Evolutionary conservation across 2,113 vertebrate genomes (phyloP).

Genomic region (Tylochromis polylepis): DNA sequence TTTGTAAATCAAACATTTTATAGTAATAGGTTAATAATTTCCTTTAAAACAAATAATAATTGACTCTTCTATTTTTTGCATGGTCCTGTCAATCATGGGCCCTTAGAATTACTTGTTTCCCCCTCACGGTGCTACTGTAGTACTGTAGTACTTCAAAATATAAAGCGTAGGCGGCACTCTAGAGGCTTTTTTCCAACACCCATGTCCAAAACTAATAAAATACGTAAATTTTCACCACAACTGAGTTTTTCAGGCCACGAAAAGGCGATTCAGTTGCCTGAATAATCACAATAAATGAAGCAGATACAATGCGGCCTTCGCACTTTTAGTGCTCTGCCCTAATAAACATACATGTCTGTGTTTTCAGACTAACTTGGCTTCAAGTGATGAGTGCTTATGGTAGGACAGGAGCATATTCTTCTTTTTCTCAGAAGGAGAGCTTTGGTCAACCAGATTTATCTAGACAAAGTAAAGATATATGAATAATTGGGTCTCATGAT

Average conservation of each 20-base stretch:
- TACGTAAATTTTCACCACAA: not conserved
- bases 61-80: not conserved
- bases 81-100: not conserved
- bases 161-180: too few species aligned
- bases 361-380: not conserved
- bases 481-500: not conserved
- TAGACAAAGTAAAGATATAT: not conserved
- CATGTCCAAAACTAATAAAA: not conserved
- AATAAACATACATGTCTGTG: not conserved
- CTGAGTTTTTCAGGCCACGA: not conserved
- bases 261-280: not conserved
- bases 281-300: not conserved
- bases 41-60: not conserved
- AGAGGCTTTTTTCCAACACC: not conserved
- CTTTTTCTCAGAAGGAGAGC: not conserved
- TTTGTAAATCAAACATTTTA: not conserved
- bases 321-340: not conserved
- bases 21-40: not conserved
- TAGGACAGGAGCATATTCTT: not conserved
- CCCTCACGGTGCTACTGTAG: not conserved
- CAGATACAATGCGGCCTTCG: not conserved
- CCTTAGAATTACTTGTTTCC: not conserved
- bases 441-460: not conserved
- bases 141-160: not conserved
- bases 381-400: accelerated